Evolutionary conservation across 1,140 invertebrate species (phyloP).

Genomic region (Trichoplusia ni): DNA sequence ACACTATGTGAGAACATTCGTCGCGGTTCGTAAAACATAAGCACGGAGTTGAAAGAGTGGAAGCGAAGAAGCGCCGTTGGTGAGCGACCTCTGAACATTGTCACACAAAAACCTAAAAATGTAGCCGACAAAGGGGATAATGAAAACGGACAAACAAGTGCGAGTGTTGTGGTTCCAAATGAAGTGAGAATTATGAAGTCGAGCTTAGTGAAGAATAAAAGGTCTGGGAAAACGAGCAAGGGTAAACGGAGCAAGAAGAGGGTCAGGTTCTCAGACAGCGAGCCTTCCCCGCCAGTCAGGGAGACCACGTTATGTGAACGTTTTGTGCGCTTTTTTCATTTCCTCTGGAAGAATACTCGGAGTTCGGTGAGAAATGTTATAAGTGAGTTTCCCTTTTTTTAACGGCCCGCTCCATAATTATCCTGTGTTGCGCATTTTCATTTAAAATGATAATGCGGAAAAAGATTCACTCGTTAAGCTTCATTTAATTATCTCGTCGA

Average conservation of each 20-base stretch:
- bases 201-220: constrained; percentile 60
- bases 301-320: constrained; percentile 55
- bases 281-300: constrained; percentile 40
- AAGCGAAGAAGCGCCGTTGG: constrained; percentile 30
- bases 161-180: constrained; percentile 42
- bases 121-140: constrained; percentile 42
- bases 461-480: too few species aligned
- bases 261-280: constrained; percentile 61
- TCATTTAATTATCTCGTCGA: too few species aligned
- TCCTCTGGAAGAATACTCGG: constrained; percentile 57
- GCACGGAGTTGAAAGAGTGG: constrained; percentile 48
- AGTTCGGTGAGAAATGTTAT: constrained; percentile 51
- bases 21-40: constrained; percentile 19
- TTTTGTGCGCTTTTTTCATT: constrained; percentile 57
- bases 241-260: constrained; percentile 56
- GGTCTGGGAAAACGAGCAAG: constrained; percentile 44
- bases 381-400: constrained; percentile 54
- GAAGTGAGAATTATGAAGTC: constrained; percentile 58
- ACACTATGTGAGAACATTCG: constrained; percentile 3
- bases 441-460: too few species aligned
- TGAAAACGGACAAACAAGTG: constrained; percentile 26
- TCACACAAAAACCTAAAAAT: constrained; percentile 50
- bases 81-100: constrained; percentile 39
- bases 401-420: constrained; percentile 13
- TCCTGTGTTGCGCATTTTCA: constrained; percentile 9